phyloP scores from a whole-genome alignment of 2,113 vertebrate species.

The Acrocephalus arundinaceus region DNA sequence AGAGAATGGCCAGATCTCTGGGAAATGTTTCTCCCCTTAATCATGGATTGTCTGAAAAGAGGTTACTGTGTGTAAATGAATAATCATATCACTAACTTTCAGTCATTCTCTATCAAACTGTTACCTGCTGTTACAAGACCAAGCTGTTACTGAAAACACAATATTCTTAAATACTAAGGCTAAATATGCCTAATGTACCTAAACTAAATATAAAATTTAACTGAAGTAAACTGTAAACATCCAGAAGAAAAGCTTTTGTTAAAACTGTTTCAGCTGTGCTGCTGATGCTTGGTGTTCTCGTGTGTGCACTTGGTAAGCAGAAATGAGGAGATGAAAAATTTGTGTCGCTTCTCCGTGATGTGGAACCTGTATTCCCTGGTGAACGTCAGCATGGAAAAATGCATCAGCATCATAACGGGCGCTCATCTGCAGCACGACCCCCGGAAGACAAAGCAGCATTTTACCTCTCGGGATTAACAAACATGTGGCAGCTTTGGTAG shows the following conservation, averaged over 20 bases:
- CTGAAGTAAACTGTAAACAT: neutral
- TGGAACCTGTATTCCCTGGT: neutral
- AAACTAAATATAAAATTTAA: neutral
- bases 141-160: neutral
- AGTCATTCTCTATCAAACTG: neutral
- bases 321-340: neutral
- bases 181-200: neutral
- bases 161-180: neutral
- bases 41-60: neutral
- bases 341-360: neutral
- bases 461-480: constrained; percentile 55
- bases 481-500: constrained; percentile 49
- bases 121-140: neutral
- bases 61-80: neutral
- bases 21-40: neutral
- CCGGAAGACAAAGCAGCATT: constrained; percentile 42
- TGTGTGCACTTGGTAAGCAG: neutral
- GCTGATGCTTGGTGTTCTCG: neutral
- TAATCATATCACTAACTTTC: neutral
- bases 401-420: constrained; percentile 2
- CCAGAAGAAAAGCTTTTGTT: neutral
- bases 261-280: neutral
- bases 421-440: constrained; percentile 18
- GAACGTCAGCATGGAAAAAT: constrained; percentile 4
- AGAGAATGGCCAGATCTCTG: neutral